Base-by-base conservation (phyloP, 1,140 invertebrate species). In the Drosophila tropicalis region DNA sequence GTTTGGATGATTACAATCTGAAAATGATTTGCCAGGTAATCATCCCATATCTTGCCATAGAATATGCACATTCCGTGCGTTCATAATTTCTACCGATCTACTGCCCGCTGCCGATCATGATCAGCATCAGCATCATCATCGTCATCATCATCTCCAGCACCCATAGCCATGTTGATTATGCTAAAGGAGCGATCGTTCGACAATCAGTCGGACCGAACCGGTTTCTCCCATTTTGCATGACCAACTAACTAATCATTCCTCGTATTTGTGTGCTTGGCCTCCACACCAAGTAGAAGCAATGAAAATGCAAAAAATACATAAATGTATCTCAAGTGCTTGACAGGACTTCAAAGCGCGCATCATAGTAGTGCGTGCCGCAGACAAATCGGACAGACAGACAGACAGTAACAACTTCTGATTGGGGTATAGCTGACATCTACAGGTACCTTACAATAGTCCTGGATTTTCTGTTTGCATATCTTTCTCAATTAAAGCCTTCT, bases 251-350 rank as follows among this genome's bases (percentile, higher is more conserved):
- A 86, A 86, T 86, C 83, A 86, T 86, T 87, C 79, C 70, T 71
- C 81, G 76, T 72, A 81, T 81, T 81, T 74, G 70, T 62, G 70
- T 62, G 56, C 57, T 34, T 65, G 61, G 36, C 56, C 41, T 76
- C 29, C 5, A 29, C 70, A 29, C 70, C 29, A 47, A 66, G 58
- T 66, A 60, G 55, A 68, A 67, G 83, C 83, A 86, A 86, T 87
- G 83, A 86, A 86, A 86, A 83, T 86, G 83, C 83, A 86, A 86
- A 86, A 76, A 86, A 86, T 79, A 86, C 83, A 86, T 87, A 86
- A 87, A 86, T 86, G 82, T 87, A 87, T 87, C 82, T 86, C 84
- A 87, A 86, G 84, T 87, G 84, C 83, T 86, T 86, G 83, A 86
- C 83, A 86, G 83, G 83, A 86, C 83, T 86, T 86, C 83, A 86